Conservation (phyloP, 2,797 vertebrate species). For the Pangasius djambal region DNA sequence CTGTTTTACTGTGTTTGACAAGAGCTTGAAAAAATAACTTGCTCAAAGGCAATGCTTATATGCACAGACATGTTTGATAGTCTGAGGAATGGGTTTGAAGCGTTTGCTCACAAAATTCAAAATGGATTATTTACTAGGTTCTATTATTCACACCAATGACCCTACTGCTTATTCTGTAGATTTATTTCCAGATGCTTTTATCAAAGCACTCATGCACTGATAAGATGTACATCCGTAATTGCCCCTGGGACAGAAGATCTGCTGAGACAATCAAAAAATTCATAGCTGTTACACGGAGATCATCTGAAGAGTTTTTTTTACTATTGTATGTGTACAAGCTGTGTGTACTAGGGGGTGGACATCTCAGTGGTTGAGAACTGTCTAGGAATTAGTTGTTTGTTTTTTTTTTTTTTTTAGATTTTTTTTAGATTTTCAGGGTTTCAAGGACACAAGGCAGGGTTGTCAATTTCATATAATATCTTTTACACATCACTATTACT, state of each 20-base stretch:
- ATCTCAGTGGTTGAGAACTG: not conserved
- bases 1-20: not conserved
- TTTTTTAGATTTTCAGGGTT: not conserved
- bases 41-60: not conserved
- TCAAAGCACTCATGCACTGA: not conserved
- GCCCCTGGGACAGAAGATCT: not conserved
- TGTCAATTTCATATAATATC: not conserved
- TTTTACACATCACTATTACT: not conserved
- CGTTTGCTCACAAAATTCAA: not conserved
- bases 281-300: not conserved
- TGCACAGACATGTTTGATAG: not conserved
- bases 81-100: not conserved
- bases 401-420: not conserved
- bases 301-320: not conserved
- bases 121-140: not conserved
- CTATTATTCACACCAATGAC: not conserved
- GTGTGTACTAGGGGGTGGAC: not conserved
- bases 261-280: constrained; percentile 14
- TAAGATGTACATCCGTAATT: constrained; percentile 20
- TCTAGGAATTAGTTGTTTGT: not conserved
- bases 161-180: not conserved
- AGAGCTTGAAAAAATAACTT: not conserved
- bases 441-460: not conserved
- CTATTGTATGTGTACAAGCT: not conserved
- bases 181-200: constrained; percentile 4